These are phyloP conservation scores for Nephrotoma appendiculata DNA, from an alignment of 2,888 invertebrate genomes.

Conservation along the genomic window DNA sequence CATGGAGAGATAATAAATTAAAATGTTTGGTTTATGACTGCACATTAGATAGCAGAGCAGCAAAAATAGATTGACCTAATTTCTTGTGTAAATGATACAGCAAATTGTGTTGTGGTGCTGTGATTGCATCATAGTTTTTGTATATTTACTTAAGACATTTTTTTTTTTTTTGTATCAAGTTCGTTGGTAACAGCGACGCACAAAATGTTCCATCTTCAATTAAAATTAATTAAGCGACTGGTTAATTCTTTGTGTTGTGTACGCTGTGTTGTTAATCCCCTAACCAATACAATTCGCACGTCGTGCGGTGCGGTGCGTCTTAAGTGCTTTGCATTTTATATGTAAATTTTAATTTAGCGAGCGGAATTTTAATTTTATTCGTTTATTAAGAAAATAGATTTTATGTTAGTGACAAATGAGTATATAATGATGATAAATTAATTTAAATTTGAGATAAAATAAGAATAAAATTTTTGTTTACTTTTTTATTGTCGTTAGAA, in stretches of 20 bases:
- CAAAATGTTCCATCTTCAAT: not conserved
- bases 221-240: not conserved
- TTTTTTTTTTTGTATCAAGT: not conserved
- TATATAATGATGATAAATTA: not conserved
- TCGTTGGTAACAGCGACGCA: not conserved
- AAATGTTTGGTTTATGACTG: not conserved
- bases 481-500: not conserved
- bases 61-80: not conserved
- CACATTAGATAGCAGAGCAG: not conserved
- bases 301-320: not conserved
- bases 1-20: not conserved
- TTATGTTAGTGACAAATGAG: not conserved
- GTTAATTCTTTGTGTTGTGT: not conserved
- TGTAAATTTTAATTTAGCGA: not conserved
- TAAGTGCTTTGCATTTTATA: not conserved
- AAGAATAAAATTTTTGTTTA: not conserved
- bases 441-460: not conserved
- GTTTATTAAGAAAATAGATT: not conserved
- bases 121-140: not conserved
- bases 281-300: not conserved
- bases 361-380: not conserved
- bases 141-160: not conserved
- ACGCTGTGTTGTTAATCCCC: not conserved
- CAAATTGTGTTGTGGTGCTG: not conserved
- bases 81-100: not conserved